A percentile compares a stretch with the other conserved stretches of the same genome.
phyloP scores from a whole-genome alignment of 1,140 invertebrate species.

The Drosophila bipectinata region DNA sequence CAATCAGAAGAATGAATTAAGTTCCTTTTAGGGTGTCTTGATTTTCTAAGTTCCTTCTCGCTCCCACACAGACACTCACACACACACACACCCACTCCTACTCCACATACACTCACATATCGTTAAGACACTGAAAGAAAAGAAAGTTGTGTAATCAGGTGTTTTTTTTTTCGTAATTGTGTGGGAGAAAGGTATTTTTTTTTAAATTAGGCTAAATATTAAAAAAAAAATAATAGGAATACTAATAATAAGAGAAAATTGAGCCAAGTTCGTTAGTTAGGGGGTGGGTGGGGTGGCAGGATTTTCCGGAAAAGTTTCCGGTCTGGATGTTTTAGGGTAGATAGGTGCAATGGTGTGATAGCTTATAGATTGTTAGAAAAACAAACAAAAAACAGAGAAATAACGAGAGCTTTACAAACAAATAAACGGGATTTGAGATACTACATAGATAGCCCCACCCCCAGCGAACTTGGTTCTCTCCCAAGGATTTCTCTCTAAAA shows the following conservation, averaged over 20 bases:
- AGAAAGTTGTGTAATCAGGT: neutral
- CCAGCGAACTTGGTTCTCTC: slow-evolving; percentile 26
- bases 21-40: slow-evolving; percentile 1
- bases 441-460: slow-evolving; percentile 3
- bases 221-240: slow-evolving; percentile 12
- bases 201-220: slow-evolving; percentile 14
- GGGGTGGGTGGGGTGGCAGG: neutral
- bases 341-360: slow-evolving; percentile 52
- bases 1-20: neutral
- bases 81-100: neutral
- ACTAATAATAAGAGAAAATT: too few relatives aligned
- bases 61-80: slow-evolving; percentile 10
- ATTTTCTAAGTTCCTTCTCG: slow-evolving; percentile 4
- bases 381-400: slow-evolving; percentile 10
- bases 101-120: slow-evolving; percentile 32
- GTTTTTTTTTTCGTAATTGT: slow-evolving; percentile 9
- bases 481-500: slow-evolving; percentile 5
- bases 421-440: slow-evolving; percentile 27
- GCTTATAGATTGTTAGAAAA: slow-evolving; percentile 26
- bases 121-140: slow-evolving; percentile 16
- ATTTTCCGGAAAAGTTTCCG: neutral
- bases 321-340: slow-evolving; percentile 20
- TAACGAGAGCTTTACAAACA: slow-evolving; percentile 45
- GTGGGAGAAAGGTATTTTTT: slow-evolving; percentile 16
- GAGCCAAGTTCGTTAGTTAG: slow-evolving; percentile 6